Conservation (phyloP, 2,888 invertebrate species). For the Euzetes globulus region DNA sequence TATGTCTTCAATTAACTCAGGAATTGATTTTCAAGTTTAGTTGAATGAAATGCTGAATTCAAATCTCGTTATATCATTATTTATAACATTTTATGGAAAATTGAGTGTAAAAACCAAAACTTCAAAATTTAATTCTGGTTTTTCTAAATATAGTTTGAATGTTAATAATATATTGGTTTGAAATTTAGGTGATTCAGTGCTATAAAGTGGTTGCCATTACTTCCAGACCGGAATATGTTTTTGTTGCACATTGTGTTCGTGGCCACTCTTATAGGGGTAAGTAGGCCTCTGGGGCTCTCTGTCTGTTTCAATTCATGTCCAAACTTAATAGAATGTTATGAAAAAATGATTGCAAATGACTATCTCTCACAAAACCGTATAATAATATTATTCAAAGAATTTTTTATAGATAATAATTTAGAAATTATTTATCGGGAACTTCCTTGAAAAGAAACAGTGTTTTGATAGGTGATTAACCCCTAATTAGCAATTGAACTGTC, state of each 20-base stretch:
- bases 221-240: neutral
- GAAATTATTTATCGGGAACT: neutral
- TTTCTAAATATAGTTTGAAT: neutral
- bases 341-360: neutral
- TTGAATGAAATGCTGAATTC: too few relatives aligned
- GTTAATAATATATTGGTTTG: neutral
- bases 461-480: slow-evolving; percentile 27
- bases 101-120: too few relatives aligned
- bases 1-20: too few relatives aligned
- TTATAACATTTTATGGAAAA: too few relatives aligned
- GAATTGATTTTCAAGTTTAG: too few relatives aligned
- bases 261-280: slow-evolving; percentile 24
- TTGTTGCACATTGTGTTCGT: slow-evolving; percentile 5
- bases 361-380: too few relatives aligned
- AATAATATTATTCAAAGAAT: too few relatives aligned
- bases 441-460: neutral
- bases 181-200: slow-evolving; percentile 17
- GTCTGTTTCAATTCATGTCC: neutral
- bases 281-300: slow-evolving; percentile 17
- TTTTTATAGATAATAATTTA: neutral
- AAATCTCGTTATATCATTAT: too few relatives aligned
- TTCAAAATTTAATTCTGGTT: too few relatives aligned
- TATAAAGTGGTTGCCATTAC: neutral
- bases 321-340: neutral
- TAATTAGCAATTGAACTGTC: neutral